Conservation (phyloP, 2,797 vertebrate species). For the Cryptoblepharus egeriae region DNA sequence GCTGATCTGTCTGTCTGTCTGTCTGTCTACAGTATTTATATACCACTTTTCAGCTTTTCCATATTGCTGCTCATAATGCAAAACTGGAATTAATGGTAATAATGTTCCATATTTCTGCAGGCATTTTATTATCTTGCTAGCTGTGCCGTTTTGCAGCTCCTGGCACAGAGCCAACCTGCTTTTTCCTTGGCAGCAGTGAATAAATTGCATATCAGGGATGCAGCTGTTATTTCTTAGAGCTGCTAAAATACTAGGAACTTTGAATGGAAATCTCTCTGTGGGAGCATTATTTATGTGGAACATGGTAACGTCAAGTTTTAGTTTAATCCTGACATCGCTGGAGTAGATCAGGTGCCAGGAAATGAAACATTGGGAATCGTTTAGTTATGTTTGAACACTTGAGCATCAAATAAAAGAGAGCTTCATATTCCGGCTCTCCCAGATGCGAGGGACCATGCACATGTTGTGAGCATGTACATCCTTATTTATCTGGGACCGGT, state of each 20-base stretch:
- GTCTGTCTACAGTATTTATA: no score
- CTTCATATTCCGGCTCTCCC: no score
- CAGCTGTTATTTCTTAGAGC: slow-evolving; percentile 65
- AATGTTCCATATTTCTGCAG: slow-evolving; percentile 29
- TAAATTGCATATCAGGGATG: slow-evolving; percentile 56
- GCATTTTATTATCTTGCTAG: slow-evolving; percentile 49
- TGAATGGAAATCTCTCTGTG: slow-evolving; percentile 68
- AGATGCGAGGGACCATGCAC: no score
- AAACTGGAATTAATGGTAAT: slow-evolving; percentile 14
- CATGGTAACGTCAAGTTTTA: slow-evolving; percentile 26
- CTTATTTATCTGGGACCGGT: no score
- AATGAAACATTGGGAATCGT: no score
- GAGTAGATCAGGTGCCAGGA: no score
- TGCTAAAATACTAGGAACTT: slow-evolving; percentile 55
- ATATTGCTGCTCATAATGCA: background rate
- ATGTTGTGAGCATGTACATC: no score
- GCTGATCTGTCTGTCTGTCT: no score
- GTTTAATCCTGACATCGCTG: slow-evolving; percentile 50
- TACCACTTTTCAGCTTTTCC: no score
- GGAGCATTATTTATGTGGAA: slow-evolving; percentile 61
- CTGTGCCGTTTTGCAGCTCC: slow-evolving; percentile 20
- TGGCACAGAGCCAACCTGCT: slow-evolving; percentile 61
- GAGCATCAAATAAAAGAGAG: rapidly evolving
- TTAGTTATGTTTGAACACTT: slow-evolving; percentile 15
- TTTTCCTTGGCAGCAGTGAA: slow-evolving; percentile 55